Conservation (phyloP, 2,797 vertebrate genomes). For the Rhodeus uyekii region DNA sequence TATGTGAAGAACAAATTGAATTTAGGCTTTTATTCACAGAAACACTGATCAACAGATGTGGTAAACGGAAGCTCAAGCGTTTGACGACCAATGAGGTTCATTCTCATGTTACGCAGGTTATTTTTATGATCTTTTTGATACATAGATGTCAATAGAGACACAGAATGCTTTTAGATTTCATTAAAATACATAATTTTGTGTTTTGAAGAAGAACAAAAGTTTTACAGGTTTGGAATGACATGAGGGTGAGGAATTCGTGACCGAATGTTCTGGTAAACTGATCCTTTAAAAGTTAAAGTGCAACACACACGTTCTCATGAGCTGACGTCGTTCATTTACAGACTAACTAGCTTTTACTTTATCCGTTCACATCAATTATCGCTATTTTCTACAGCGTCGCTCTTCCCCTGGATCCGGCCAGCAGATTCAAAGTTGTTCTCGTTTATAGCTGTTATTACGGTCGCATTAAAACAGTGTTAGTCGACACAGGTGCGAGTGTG, state of each 20-base stretch:
- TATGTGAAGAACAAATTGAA: background rate
- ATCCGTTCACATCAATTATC: conserved; percentile 28
- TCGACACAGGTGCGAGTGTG: conserved; percentile 70
- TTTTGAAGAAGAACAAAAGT: background rate
- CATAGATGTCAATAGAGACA: too few species aligned
- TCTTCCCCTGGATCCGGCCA: conserved; percentile 19
- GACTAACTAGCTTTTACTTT: conserved; percentile 40
- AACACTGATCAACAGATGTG: background rate
- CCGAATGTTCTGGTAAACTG: background rate
- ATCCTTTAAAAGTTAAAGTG: background rate
- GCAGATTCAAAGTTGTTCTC: conserved; percentile 16
- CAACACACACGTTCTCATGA: background rate
- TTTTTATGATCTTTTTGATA: background rate
- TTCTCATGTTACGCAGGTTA: too few species aligned
- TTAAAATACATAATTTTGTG: background rate
- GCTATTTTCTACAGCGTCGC: conserved; percentile 16
- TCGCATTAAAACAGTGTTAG: conserved; percentile 56
- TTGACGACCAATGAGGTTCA: background rate
- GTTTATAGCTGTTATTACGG: conserved; percentile 33
- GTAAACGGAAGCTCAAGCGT: too few species aligned
- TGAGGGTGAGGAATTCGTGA: background rate
- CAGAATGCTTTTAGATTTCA: background rate
- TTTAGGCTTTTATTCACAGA: background rate
- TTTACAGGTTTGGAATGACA: background rate
- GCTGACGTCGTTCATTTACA: background rate